Base-by-base conservation (phyloP, 2,888 invertebrate species). In the Alviniconcha strummeri region DNA sequence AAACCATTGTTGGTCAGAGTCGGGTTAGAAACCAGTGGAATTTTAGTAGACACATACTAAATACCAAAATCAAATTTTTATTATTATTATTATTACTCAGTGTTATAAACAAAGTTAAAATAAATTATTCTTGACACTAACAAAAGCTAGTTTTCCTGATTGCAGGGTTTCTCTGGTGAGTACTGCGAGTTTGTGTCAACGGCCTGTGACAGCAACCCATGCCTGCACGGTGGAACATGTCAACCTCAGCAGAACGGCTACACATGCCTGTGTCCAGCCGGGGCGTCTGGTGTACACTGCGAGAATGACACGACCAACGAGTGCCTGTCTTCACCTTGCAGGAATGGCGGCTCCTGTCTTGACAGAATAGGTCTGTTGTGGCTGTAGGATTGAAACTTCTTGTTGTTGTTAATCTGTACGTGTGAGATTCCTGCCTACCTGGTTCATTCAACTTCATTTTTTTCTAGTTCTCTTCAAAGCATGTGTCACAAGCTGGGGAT, bases 151-250 rank as follows among this genome's bases (percentile, higher is more conserved):
- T 3, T 36, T 0, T 36, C 36, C 36, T 36, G 36, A 9, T 54
- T 83, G n/a, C 88, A 92, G 91, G 92, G 90, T 36, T 93, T 86
- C 82, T 64, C 96, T 96, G 98, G 98, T 7, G 96, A 96, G 89
- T 97, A 97, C 91, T 98, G 98, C 91, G 97, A 98, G 92, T 96
- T 96, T 90, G 96, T 96, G 8, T 97, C 88, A 54, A 88, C 88
- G 17, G 87, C 86, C 7, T 93, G 93, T 85, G 97, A 97, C 71
- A 97, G 96, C 87, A 96, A 96, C 0, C 98, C 98, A 0, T 99
- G 98, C 91, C 96, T 96, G 90, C 98, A 98, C 90, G 98, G 98
- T 0, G 99, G 92, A 8, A 87, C 86, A 0, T 93, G 93, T 83
- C 85, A 87, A 19, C 85, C 89, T 1, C 83, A 86, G 17, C 85